A percentile compares a stretch with the other conserved stretches of the same genome.
phyloP scores from a whole-genome alignment of 2,888 invertebrate species.

The Drosophila pegasa region DNA sequence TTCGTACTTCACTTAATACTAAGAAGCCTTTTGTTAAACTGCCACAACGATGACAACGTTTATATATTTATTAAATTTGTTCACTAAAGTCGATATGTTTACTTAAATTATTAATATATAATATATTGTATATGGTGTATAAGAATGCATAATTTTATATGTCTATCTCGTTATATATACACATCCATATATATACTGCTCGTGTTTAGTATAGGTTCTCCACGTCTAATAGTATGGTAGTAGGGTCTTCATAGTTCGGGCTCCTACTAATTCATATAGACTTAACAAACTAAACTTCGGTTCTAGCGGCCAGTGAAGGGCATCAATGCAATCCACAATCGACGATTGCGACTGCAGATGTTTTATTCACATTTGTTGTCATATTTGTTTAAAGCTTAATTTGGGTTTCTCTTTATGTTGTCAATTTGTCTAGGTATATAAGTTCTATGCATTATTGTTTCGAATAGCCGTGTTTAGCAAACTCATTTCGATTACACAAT shows the following conservation, averaged over 20 bases:
- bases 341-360: slow-evolving; percentile 31
- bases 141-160: slow-evolving; percentile 30
- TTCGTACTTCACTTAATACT: slow-evolving; percentile 40
- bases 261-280: slow-evolving; percentile 23
- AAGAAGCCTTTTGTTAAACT: slow-evolving; percentile 64
- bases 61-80: slow-evolving; percentile 45
- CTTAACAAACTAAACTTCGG: slow-evolving; percentile 49
- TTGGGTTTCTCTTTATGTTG: slow-evolving; percentile 21
- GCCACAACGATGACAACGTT: slow-evolving; percentile 52
- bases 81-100: slow-evolving; percentile 49
- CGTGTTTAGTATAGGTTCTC: slow-evolving; percentile 23
- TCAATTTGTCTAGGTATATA: slow-evolving; percentile 38
- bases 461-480: slow-evolving; percentile 41
- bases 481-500: slow-evolving; percentile 65
- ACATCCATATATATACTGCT: slow-evolving; percentile 14
- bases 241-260: slow-evolving; percentile 13
- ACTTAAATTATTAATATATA: slow-evolving; percentile 51
- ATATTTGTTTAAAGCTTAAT: slow-evolving; percentile 62
- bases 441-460: slow-evolving; percentile 50
- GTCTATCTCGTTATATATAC: slow-evolving; percentile 24
- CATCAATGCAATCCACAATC: slow-evolving; percentile 55
- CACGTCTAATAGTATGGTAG: slow-evolving; percentile 23
- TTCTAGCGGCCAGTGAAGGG: slow-evolving; percentile 83
- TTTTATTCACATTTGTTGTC: slow-evolving; percentile 36
- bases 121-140: slow-evolving; percentile 25